Evolutionary conservation across 2,113 vertebrate genomes (phyloP).

Genomic region (Ciconia maguari): DNA sequence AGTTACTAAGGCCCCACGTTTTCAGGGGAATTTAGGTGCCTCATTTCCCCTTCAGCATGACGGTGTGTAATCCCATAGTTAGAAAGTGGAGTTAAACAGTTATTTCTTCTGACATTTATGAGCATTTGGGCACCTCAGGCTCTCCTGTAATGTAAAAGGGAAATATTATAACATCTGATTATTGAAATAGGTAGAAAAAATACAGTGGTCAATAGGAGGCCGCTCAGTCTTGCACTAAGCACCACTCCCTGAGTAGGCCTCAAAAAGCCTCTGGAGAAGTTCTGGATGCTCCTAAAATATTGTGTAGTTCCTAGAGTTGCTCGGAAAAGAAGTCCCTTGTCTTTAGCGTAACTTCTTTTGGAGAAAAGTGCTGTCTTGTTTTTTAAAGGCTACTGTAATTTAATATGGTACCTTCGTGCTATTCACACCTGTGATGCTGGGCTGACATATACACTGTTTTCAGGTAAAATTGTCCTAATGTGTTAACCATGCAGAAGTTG

Average conservation of each 20-base stretch:
- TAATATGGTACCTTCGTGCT: background rate
- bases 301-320: background rate
- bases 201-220: background rate
- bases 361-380: background rate
- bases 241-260: background rate
- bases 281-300: background rate
- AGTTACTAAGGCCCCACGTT: background rate
- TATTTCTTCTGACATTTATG: background rate
- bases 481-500: accelerated
- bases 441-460: background rate
- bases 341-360: background rate
- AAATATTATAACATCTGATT: background rate
- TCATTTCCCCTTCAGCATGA: background rate
- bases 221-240: background rate
- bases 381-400: background rate
- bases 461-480: background rate
- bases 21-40: background rate
- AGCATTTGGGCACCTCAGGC: background rate
- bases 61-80: background rate
- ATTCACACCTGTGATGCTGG: background rate
- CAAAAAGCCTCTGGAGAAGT: background rate
- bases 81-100: background rate
- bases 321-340: background rate
- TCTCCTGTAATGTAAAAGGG: background rate
- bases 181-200: constrained; percentile 13